Evolutionary conservation across 2,888 invertebrate species (phyloP), one percentile per base, ranked within the genome.

Genomic region (Plebejus anna): DNA sequence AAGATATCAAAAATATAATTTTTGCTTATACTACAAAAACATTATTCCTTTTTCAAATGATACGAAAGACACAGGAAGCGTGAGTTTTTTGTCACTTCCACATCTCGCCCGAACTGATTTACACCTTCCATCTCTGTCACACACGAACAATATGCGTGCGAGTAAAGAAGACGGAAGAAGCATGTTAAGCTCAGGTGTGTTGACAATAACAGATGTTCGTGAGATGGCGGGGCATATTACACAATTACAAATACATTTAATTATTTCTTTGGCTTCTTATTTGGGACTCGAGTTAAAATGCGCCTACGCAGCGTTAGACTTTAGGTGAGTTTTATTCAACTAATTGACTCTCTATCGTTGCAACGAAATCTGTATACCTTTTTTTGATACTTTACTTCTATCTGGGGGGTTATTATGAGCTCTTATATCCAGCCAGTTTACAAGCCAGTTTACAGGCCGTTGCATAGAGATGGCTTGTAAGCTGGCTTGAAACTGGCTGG

Each of bases 41-140:
- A 87, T 89, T 90, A 92, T 91, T 92, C 90, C 90, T 90, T 91
- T 92, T 93, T 90, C 90, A 90, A 92, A 92, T 92, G 90, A 93
- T 93, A 91, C 90, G 87, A 92, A 92, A 94, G 92, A 92, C 92
- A 94, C 94, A 94, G 94, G 93, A 94, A 94, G 91, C 91, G 84
- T 83, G 87, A 89, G 89, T 92, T 94, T 93, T 93, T 94, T 93
- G 94, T 94, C 91, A 93, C 92, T 94, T 94, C 94, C 93, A 90
- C 90, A 85, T 89, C 86, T 87, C 84, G 84, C 81, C 84, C 82
- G 82, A 85, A 85, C 87, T 80, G 86, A 89, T 86, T 85, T 81
- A 80, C 78, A 82, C 79, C 72, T 55, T 59, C 81, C 77, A 38
- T 91, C 89, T 83, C 84, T 80, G 77, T 90, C 83, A 28, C 42